Conservation (phyloP, 37 sponge, comb jelly and placozoan genomes). For the Mnemiopsis leidyi region DNA sequence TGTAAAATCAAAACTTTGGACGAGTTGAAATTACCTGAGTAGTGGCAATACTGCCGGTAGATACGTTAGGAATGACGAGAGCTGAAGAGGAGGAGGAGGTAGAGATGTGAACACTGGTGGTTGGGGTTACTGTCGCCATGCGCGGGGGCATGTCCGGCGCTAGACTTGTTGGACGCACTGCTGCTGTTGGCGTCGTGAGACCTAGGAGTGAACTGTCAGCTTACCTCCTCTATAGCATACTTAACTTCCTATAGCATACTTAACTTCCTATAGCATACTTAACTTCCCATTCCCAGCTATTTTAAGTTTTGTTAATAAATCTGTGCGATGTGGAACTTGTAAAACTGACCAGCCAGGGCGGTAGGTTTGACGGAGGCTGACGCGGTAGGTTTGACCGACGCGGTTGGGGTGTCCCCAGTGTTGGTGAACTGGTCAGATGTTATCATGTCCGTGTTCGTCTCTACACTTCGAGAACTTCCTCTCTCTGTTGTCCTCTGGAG, state of each 20-base stretch:
- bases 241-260: too few relatives aligned
- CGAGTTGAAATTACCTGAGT: too few relatives aligned
- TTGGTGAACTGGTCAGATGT: constrained; percentile 19
- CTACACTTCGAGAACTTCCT: neutral
- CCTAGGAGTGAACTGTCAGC: neutral
- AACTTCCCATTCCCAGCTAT: too few relatives aligned
- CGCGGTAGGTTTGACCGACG: constrained; percentile 57
- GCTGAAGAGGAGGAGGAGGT: constrained; percentile 28
- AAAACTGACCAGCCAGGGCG: neutral
- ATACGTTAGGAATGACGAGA: constrained; percentile 8
- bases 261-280: too few relatives aligned
- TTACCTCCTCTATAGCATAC: too few relatives aligned
- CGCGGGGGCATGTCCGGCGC: constrained; percentile 56
- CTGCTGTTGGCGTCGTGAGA: constrained; percentile 34
- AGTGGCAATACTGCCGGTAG: neutral
- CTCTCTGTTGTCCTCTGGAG: neutral
- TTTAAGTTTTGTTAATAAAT: too few relatives aligned
- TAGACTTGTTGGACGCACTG: constrained; percentile 50
- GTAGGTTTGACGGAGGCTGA: constrained; percentile 60
- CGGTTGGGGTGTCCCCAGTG: constrained; percentile 41
- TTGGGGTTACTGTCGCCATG: constrained; percentile 62
- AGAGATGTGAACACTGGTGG: constrained; percentile 55
- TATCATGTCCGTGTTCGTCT: constrained; percentile 41
- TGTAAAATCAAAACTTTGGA: too few relatives aligned
- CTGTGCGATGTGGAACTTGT: too few relatives aligned